Percentiles rank a stretch among this genome's conserved stretches.
Evolutionary conservation across 2,888 invertebrate species (phyloP).

Genomic region (Rhagonycha lutea): DNA sequence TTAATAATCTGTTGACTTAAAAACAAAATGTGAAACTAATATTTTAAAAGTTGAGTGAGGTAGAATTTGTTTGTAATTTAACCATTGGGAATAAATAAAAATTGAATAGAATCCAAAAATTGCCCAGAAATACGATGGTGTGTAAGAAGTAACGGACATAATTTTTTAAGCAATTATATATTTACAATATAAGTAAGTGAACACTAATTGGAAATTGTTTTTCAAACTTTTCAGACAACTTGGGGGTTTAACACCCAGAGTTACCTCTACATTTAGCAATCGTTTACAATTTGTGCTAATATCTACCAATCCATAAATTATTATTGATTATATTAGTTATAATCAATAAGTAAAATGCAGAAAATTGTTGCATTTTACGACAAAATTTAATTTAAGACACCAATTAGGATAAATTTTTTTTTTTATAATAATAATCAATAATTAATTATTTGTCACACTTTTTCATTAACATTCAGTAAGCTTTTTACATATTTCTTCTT

Average conservation of each 20-base stretch:
- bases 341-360: constrained; percentile 21
- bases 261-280: constrained; percentile 40
- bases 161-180: constrained; percentile 37
- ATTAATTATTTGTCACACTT: constrained; percentile 40
- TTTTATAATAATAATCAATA: constrained; percentile 36
- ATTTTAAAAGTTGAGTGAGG: constrained; percentile 48
- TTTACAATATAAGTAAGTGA: constrained; percentile 41
- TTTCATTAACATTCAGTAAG: constrained; percentile 46
- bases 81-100: constrained; percentile 24
- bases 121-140: constrained; percentile 12
- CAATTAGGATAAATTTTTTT: constrained; percentile 46
- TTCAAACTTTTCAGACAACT: constrained; percentile 27
- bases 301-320: constrained; percentile 42
- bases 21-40: constrained; percentile 35
- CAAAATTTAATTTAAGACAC: constrained; percentile 42
- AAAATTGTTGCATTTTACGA: constrained; percentile 18
- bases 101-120: constrained; percentile 12
- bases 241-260: constrained; percentile 16
- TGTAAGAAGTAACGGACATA: constrained; percentile 23
- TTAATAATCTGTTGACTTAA: constrained; percentile 35
- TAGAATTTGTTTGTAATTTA: constrained; percentile 52
- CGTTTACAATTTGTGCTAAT: constrained; percentile 43
- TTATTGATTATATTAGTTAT: constrained; percentile 13
- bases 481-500: constrained; percentile 41
- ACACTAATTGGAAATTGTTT: constrained; percentile 51